Evolutionary conservation across 1,140 invertebrate species (phyloP).

Genomic region (Atopsyche davidsoni): DNA sequence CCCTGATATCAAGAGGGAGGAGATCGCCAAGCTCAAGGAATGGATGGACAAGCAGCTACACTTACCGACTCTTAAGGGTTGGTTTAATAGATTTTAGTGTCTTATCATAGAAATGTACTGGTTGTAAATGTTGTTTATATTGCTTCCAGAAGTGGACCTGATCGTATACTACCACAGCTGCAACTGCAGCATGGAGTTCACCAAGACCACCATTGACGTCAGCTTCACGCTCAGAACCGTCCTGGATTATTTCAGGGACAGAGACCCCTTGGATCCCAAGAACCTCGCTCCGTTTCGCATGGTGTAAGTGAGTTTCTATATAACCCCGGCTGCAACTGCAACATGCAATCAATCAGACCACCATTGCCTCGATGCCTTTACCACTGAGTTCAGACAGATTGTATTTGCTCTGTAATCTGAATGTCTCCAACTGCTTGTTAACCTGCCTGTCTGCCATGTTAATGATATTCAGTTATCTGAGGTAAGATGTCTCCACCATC

Average conservation of each 20-base stretch:
- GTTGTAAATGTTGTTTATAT: neutral
- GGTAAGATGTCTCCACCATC: too few relatives aligned
- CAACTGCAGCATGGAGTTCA: slow-evolving; percentile 53
- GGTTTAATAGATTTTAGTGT: slow-evolving; percentile 7
- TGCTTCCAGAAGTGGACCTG: slow-evolving; percentile 51
- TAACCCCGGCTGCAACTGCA: too few relatives aligned
- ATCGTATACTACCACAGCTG: slow-evolving; percentile 59
- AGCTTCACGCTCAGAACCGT: slow-evolving; percentile 59
- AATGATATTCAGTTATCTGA: too few relatives aligned
- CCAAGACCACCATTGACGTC: slow-evolving; percentile 58
- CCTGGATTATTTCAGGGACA: slow-evolving; percentile 52
- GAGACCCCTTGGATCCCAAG: slow-evolving; percentile 48
- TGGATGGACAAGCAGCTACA: slow-evolving; percentile 41
- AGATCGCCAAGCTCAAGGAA: slow-evolving; percentile 34
- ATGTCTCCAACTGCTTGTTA: too few relatives aligned
- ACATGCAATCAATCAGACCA: too few relatives aligned
- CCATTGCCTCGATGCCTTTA: too few relatives aligned
- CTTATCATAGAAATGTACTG: neutral
- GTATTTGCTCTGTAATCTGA: too few relatives aligned
- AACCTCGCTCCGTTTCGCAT: slow-evolving; percentile 44
- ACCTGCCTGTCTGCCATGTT: too few relatives aligned
- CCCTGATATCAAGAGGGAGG: slow-evolving; percentile 37
- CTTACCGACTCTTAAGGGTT: slow-evolving; percentile 39
- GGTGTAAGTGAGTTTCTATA: slow-evolving; percentile 46
- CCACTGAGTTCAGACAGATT: too few relatives aligned